phyloP scores from a whole-genome alignment of 2,113 vertebrate species.

The Pseudorectes ferrugineus region DNA sequence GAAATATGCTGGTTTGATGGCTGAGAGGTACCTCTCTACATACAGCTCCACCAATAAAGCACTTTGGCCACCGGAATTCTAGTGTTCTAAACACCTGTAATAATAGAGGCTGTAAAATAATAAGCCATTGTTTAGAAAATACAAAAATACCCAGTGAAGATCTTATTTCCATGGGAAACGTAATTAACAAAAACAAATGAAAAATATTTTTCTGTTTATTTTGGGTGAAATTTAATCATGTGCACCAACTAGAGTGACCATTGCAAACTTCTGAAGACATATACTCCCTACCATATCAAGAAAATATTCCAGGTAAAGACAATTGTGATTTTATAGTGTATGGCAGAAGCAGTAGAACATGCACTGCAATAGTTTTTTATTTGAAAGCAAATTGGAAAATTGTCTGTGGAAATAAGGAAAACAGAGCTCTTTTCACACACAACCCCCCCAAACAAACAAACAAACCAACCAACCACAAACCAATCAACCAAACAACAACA shows the following conservation, averaged over 20 bases:
- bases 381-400: background rate
- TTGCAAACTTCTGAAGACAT: background rate
- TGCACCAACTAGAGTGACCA: background rate
- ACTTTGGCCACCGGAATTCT: background rate
- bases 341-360: background rate
- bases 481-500: background rate
- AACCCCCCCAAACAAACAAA: too few species aligned
- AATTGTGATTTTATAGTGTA: background rate
- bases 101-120: background rate
- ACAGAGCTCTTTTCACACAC: background rate
- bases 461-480: background rate
- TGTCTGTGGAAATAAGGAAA: background rate
- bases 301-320: background rate
- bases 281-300: background rate
- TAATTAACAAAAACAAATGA: background rate
- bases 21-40: background rate
- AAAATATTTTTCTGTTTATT: background rate
- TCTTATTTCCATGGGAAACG: background rate
- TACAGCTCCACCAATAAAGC: background rate
- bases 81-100: background rate
- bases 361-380: background rate
- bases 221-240: background rate
- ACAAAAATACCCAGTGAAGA: background rate
- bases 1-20: background rate
- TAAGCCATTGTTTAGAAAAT: background rate